Evolutionary conservation across 53 echinoderm and acorn worm genomes (phyloP).

Genomic region (Arbacia lixula): DNA sequence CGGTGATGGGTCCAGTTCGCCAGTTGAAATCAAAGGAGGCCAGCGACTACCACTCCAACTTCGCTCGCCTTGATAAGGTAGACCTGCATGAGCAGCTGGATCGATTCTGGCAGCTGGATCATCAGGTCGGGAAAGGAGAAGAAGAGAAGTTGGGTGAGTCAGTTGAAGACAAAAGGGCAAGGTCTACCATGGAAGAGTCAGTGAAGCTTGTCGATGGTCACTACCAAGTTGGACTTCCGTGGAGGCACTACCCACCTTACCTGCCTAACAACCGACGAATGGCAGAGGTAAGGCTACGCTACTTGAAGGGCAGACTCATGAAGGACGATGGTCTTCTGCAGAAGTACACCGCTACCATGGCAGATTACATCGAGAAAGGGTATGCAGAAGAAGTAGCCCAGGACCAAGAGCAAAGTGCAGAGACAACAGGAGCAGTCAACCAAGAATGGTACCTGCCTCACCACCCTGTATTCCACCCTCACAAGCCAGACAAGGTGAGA

Average conservation of each 20-base stretch:
- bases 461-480: slow-evolving; percentile 55
- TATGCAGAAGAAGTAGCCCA: slow-evolving; percentile 32
- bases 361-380: slow-evolving; percentile 23
- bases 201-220: slow-evolving; percentile 59
- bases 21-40: neutral
- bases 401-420: neutral
- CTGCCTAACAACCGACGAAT: slow-evolving; percentile 38
- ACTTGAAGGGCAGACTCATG: slow-evolving; percentile 21
- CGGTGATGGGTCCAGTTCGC: slow-evolving; percentile 39
- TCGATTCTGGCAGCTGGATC: slow-evolving; percentile 41
- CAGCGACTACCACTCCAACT: neutral
- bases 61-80: neutral
- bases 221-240: slow-evolving; percentile 49
- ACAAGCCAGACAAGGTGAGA: slow-evolving; percentile 51
- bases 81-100: slow-evolving; percentile 39
- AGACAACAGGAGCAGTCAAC: too few relatives aligned
- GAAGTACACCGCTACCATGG: slow-evolving; percentile 24
- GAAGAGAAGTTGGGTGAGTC: slow-evolving; percentile 52
- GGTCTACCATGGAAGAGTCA: slow-evolving; percentile 43
- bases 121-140: slow-evolving; percentile 8
- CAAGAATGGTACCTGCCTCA: slow-evolving; percentile 60
- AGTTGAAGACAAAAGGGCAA: slow-evolving; percentile 62
- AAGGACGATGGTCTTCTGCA: slow-evolving; percentile 37
- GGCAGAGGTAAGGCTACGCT: slow-evolving; percentile 48
- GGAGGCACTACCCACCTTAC: slow-evolving; percentile 22